Percentiles rank a stretch among this genome's conserved stretches.
Evolutionary conservation across 2,888 invertebrate genomes (phyloP).

Genomic region (Hyposoter didymator): DNA sequence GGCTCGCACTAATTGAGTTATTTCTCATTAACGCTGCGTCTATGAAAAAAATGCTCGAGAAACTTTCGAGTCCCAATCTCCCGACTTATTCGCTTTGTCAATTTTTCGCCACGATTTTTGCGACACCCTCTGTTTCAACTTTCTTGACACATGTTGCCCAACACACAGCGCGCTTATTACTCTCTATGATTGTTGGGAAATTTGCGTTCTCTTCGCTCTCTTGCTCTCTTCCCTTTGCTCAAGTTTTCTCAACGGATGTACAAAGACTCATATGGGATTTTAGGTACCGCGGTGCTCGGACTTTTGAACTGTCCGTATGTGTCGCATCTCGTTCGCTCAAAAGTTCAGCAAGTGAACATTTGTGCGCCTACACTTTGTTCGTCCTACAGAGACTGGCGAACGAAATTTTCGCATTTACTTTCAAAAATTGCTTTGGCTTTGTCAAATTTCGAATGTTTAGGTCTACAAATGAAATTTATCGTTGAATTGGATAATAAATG

Average conservation of each 20-base stretch:
- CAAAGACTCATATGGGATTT: slow-evolving; percentile 47
- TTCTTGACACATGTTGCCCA: slow-evolving; percentile 28
- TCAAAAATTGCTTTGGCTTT: too few relatives aligned
- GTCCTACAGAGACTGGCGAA: neutral
- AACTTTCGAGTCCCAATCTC: neutral
- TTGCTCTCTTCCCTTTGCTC: slow-evolving; percentile 29
- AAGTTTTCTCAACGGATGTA: slow-evolving; percentile 16
- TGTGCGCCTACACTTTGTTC: neutral
- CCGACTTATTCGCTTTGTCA: neutral
- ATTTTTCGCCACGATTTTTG: neutral
- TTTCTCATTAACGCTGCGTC: neutral
- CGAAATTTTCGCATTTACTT: too few relatives aligned
- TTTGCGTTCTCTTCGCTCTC: slow-evolving; percentile 9
- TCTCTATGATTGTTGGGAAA: slow-evolving; percentile 51
- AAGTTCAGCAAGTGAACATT: slow-evolving; percentile 6
- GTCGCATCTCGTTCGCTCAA: neutral
- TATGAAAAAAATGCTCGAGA: neutral
- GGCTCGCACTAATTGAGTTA: neutral
- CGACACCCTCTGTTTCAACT: slow-evolving; percentile 1
- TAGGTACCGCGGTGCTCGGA: neutral
- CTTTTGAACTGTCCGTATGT: slow-evolving; percentile 53
- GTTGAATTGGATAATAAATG: too few relatives aligned
- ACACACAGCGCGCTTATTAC: slow-evolving; percentile 51
- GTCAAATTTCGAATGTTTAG: neutral
- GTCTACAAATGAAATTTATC: neutral